A percentile compares a stretch with the other conserved stretches of the same genome.
phyloP scores from a whole-genome alignment of 1,140 invertebrate species.

The Aphelenchoides avenae region DNA sequence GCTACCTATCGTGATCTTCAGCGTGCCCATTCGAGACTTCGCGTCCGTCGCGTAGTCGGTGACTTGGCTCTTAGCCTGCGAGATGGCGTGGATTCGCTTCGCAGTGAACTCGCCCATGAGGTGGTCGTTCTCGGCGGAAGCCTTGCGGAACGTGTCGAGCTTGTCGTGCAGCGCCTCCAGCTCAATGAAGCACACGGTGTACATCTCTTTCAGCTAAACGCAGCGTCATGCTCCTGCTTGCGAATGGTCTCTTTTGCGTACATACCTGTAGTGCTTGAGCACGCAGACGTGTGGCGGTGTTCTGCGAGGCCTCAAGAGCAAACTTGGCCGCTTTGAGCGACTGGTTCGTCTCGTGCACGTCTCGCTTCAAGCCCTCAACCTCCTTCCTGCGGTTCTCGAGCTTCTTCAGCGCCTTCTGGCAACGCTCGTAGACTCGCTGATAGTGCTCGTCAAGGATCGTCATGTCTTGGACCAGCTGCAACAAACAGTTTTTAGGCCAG shows the following conservation, averaged over 20 bases:
- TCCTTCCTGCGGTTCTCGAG: conserved; percentile 21
- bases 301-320: conserved; percentile 18
- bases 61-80: conserved; percentile 14
- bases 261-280: conserved; percentile 21
- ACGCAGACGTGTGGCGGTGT: conserved; percentile 16
- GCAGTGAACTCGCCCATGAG: conserved; percentile 35
- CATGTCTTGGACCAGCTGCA: conserved; percentile 39
- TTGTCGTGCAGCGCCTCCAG: conserved; percentile 21
- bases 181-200: conserved; percentile 18
- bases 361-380: conserved; percentile 24
- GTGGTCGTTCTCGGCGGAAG: conserved; percentile 33
- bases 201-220: conserved; percentile 25
- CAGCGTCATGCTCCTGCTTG: too few species aligned
- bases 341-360: conserved; percentile 21
- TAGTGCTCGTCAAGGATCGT: conserved; percentile 51
- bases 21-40: neutral
- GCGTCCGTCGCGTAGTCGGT: neutral
- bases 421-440: conserved; percentile 33
- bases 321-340: conserved; percentile 9
- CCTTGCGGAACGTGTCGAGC: conserved; percentile 14
- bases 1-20: conserved; percentile 1
- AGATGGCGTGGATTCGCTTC: conserved; percentile 9
- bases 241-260: too few species aligned
- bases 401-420: conserved; percentile 5
- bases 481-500: conserved; percentile 3